These are phyloP conservation scores for Zelleria hepariella DNA, from an alignment of 2,888 invertebrate species.

Conservation along the genomic window DNA sequence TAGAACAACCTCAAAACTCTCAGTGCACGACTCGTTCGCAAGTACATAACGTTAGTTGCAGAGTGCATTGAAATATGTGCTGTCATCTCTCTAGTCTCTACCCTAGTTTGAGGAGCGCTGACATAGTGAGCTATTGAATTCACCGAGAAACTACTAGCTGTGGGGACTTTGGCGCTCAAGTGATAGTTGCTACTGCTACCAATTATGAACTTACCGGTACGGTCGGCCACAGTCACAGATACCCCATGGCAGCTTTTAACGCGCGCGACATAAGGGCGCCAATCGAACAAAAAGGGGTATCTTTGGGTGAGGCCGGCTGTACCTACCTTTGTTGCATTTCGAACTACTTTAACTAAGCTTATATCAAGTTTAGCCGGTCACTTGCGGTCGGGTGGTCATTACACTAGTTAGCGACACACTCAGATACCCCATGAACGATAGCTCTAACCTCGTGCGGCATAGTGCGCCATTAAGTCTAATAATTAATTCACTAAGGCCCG, in stretches of 20 bases:
- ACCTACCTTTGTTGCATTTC: background rate
- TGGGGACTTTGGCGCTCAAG: background rate
- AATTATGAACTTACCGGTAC: background rate
- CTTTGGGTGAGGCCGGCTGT: too few relatives aligned
- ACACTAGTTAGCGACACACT: background rate
- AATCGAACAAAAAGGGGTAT: too few relatives aligned
- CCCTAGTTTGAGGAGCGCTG: background rate
- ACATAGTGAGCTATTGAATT: background rate
- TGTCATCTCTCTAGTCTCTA: background rate
- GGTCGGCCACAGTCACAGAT: too few relatives aligned
- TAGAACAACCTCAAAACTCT: background rate
- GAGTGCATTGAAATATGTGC: conserved; percentile 1
- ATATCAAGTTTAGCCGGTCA: background rate
- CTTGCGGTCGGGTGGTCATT: background rate
- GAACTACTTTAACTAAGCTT: background rate
- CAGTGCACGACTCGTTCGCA: background rate
- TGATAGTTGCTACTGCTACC: background rate
- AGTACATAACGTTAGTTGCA: background rate
- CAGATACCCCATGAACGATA: too few relatives aligned
- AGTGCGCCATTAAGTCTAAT: too few relatives aligned
- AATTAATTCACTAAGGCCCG: too few relatives aligned
- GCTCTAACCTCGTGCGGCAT: too few relatives aligned
- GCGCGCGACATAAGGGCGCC: too few relatives aligned
- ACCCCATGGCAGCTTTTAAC: too few relatives aligned
- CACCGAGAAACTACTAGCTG: background rate